Base-by-base conservation (phyloP, 2,113 vertebrate genomes). In the Hippolais icterina region DNA sequence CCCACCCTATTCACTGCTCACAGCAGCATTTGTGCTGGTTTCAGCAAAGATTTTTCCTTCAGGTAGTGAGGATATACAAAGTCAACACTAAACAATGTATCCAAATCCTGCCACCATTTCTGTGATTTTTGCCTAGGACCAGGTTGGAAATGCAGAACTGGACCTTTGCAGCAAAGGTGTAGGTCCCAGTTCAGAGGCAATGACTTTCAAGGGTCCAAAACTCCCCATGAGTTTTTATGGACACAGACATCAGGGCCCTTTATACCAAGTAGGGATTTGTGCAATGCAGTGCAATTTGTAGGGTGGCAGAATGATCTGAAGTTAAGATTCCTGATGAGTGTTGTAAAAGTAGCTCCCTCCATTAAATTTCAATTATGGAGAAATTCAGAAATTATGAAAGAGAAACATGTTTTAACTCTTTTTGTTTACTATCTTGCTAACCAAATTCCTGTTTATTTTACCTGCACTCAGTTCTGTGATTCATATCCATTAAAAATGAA, bases 401-500 rank as follows among this genome's bases (percentile, higher is more conserved):
- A 59, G 16, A 64, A 88, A 35, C 1, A 29, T 27, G 10, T 52
- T 80, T 95, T 75, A 77, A 66, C 8, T 12, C 42, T 63, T 86
- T 53, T 27, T 39, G 9, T 54, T 86, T 60, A 44, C 15, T 53
- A 4, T 69, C 39, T 78, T 78, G 18, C 37, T 80, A 87, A n/a
- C 4, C 52, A 50, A 22, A 17, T 29, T 87, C 53, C 14, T 0
- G 0, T 70, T 88, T 75, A 59, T 64, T 94, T 89, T 77, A 33
- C 46, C 44, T 70, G 13, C 23, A 37, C 3, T 87, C 42, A 33
- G 28, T 72, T 93, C 66, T 27, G 42, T 63, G 31, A 24, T 83
- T 95, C 82, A 39, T 77, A 53, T 20, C n/a, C 33, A 95, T 95
- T 91, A 96, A 96, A 95, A 93, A 93, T 92, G 5, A 93, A 96